Evolutionary conservation across 2,888 invertebrate genomes (phyloP).

Genomic region (Acleris emargana): DNA sequence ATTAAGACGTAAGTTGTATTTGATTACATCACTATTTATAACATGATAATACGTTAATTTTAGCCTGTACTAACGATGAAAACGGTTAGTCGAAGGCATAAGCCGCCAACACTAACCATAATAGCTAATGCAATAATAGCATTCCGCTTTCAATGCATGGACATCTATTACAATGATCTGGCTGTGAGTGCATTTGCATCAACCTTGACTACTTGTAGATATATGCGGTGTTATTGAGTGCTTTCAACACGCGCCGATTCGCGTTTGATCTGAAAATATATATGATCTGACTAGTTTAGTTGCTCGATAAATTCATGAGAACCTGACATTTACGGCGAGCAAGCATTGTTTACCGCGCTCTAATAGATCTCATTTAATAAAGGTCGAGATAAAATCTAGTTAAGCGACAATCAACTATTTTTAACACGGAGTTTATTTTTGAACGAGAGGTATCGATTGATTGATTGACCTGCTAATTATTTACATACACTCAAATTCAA

Average conservation of each 20-base stretch:
- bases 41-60: no score
- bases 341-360: conserved; percentile 21
- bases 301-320: conserved; percentile 30
- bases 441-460: neutral
- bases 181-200: conserved; percentile 54
- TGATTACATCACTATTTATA: no score
- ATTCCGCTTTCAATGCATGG: conserved; percentile 21
- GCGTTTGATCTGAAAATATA: conserved; percentile 42
- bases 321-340: conserved; percentile 31
- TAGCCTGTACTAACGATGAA: neutral
- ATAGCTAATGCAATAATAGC: conserved; percentile 27
- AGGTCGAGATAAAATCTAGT: neutral
- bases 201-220: conserved; percentile 62
- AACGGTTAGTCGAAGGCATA: neutral
- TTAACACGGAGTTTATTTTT: neutral
- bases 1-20: no score
- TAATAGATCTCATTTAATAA: conserved; percentile 17
- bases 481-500: neutral
- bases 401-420: neutral
- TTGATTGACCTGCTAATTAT: neutral
- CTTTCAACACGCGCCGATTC: conserved; percentile 55
- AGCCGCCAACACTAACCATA: conserved; percentile 4
- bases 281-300: conserved; percentile 31
- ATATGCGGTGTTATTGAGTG: conserved; percentile 56
- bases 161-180: conserved; percentile 35